Base-by-base conservation (phyloP, 53 echinoderm and acorn worm species). In the Echinarachnius parma region DNA sequence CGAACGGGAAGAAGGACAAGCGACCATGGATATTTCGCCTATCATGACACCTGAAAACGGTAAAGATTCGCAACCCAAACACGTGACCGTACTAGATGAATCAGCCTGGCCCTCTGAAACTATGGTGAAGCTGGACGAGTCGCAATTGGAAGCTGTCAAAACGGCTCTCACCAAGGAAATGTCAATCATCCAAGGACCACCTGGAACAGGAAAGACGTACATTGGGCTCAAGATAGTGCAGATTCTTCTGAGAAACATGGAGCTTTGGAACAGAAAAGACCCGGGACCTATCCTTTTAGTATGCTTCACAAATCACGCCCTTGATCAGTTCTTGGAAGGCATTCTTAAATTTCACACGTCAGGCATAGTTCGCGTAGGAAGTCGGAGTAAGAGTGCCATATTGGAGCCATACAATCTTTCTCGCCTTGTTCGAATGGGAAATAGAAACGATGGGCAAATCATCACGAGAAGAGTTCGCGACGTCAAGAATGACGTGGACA, bases 301-400 rank as follows among this genome's bases (percentile, higher is more conserved):
- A 11, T 89, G 89, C 49, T 93, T 59, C 59, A 93, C 94, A 23
- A 93, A 93, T 45, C 94, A 93, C 52, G 94, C 94, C 13, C 84
- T 93, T 3, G 93, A 93, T 78, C 93, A 93, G 46, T 93, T 93
- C 65, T 71, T 93, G 15, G 89, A 93, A 52, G 94, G 94, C 1
- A 76, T 93, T 7, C 46, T 86, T 0, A 54, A 63, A 11, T 89
- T 81, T 21, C 75, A 70, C 21, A 34, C 10, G 20, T 25, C 23
- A 23, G 66, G 79, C 2, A 47, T 90, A 3, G 76, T 93, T 11
- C 61, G 94, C 13, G 78, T 89, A 77, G 89, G 89, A 30, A 53
- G 81, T 23, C 68, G 89, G 36, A 85, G 89, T 53, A 53, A 39
- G 8, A 84, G 89, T 53, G 72, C 81, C 29, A 5, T 25, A 5